phyloP scores from a whole-genome alignment of 2,113 vertebrate genomes.

The Anolis carolinensis region DNA sequence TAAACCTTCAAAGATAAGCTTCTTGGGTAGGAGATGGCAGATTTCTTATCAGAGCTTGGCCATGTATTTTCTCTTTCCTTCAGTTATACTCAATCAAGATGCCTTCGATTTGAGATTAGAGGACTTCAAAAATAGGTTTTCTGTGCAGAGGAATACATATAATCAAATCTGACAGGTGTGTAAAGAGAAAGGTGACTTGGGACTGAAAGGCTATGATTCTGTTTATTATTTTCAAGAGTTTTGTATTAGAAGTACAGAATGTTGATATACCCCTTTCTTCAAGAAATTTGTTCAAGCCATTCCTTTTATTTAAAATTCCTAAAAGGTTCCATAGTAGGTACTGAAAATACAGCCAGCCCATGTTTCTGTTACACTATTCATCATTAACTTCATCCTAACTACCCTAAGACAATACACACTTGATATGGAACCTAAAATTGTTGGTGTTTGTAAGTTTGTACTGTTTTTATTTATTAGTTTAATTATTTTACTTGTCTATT shows the following conservation, averaged over 20 bases:
- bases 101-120: constrained; percentile 40
- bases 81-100: constrained; percentile 36
- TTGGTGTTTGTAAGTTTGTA: neutral
- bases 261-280: neutral
- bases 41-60: constrained; percentile 29
- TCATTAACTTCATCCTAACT: neutral
- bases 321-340: neutral
- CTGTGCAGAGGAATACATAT: constrained; percentile 24
- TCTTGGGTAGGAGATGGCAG: constrained; percentile 3
- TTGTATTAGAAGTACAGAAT: neutral
- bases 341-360: neutral
- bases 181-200: neutral
- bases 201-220: rapidly evolving
- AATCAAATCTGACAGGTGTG: constrained; percentile 21
- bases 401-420: neutral
- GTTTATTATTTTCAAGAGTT: neutral
- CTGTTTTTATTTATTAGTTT: neutral
- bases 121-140: constrained; percentile 9
- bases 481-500: too few relatives aligned
- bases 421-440: neutral
- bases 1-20: constrained; percentile 1
- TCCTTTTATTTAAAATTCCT: too few relatives aligned
- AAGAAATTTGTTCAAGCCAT: neutral
- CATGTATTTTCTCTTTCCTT: constrained; percentile 19
- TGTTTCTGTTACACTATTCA: neutral